Percentiles rank a stretch among this genome's conserved stretches.
Evolutionary conservation across 2,113 vertebrate species (phyloP).

Genomic region (Petrocephalus zakoni): DNA sequence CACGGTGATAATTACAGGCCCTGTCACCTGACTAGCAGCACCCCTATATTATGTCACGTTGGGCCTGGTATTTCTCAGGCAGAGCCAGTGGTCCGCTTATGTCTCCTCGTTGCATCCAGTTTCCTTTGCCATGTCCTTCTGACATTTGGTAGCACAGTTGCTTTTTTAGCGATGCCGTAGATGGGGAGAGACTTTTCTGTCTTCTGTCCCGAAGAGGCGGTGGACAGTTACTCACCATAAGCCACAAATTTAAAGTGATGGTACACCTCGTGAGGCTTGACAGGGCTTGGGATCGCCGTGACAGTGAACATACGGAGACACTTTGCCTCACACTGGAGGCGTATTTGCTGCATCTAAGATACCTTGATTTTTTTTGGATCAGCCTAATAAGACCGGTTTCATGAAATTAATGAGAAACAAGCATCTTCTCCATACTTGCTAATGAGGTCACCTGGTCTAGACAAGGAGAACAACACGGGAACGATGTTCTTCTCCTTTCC

Average conservation of each 20-base stretch:
- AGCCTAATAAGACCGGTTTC: background rate
- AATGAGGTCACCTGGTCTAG: background rate
- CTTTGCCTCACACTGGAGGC: background rate
- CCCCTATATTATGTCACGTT: slow-evolving; percentile 38
- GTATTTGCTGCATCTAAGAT: background rate
- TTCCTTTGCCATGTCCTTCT: background rate
- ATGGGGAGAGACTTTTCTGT: background rate
- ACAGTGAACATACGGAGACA: background rate
- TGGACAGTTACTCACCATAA: background rate
- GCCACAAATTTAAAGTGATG: background rate
- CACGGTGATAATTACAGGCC: slow-evolving; percentile 49
- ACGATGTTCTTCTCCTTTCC: background rate
- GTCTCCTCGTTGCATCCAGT: background rate
- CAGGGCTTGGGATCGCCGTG: background rate
- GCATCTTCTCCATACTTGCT: background rate
- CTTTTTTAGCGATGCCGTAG: background rate
- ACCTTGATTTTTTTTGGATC: background rate
- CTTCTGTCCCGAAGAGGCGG: background rate
- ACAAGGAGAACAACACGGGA: background rate
- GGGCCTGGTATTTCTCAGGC: slow-evolving; percentile 6
- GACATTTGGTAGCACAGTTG: background rate
- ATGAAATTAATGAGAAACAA: background rate
- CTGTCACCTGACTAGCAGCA: slow-evolving; percentile 40
- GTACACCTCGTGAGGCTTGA: background rate
- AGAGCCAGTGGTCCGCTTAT: background rate